Base-by-base conservation (phyloP, 1,140 invertebrate genomes). In the Apis laboriosa region DNA sequence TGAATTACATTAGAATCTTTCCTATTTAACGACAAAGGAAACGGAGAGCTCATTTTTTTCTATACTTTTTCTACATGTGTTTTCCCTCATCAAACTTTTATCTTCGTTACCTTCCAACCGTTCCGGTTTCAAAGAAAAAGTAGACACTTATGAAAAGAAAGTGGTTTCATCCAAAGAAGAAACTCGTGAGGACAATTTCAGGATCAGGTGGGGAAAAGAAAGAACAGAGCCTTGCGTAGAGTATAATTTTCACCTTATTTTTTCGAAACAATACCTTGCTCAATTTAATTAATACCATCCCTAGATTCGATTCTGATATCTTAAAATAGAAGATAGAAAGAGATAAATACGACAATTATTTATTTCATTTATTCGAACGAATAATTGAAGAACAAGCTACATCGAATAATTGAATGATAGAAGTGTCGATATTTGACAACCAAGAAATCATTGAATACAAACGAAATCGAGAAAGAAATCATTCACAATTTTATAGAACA, bases 251-350 rank as follows among this genome's bases (percentile, higher is more conserved):
- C 67, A 61, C 24, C 9, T 21, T 53, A 19, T 8, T 34, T 17
- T 3, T 19, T 19, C n/a, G 8, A 34, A 53, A 55, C 24, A 9
- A 58, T 19, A 19, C 58, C 55, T 19, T 15, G 13, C 28, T 64
- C 49, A 15, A 80, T 64, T 24, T 64, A 74, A 80, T 74, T 55
- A 80, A 72, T 24, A 55, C 51, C 7, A 9, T 12, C 9, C 61
- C 5, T 43, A 70, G 28, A n/a, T n/a, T 12, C 49, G 13, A 3
- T 19, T 9, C 71, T 9, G 9, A 5, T 19, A 43, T 24, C 9
- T 24, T 24, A 9, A 9, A 72, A 55, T 21, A 55, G 28, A 24
- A 43, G 5, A 43, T 7, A 43, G 34, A 43, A 43, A 43, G 5
- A 43, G 34, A 34, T 34, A 34, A 34, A 34, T 34, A 34, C 34